Evolutionary conservation across 2,113 vertebrate species (phyloP).

Genomic region (Oncorhynchus mykiss): DNA sequence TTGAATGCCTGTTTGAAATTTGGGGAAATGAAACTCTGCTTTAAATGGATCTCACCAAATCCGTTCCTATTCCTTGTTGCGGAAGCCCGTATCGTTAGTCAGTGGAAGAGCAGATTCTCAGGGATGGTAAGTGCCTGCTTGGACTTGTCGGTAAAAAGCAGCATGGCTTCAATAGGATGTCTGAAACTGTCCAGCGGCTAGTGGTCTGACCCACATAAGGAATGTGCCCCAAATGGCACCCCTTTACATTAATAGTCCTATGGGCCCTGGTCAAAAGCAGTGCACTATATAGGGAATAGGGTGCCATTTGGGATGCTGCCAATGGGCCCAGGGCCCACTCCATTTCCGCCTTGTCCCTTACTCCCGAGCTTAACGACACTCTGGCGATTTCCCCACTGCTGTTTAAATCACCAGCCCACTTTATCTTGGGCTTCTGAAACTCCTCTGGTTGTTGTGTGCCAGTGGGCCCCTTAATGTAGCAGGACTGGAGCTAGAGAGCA

Average conservation of each 20-base stretch:
- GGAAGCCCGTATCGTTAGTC: neutral
- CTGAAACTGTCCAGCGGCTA: neutral
- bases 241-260: too few species aligned
- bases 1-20: too few species aligned
- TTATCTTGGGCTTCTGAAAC: conserved; percentile 3
- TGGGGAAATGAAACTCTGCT: neutral
- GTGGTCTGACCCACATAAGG: neutral
- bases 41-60: neutral
- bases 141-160: neutral
- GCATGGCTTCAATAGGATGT: neutral
- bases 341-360: too few species aligned
- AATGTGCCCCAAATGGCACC: neutral
- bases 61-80: neutral
- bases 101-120: too few species aligned
- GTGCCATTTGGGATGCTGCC: too few species aligned
- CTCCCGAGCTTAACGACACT: neutral
- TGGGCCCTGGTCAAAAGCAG: too few species aligned
- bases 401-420: conserved; percentile 4
- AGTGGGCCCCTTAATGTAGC: neutral
- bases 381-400: neutral
- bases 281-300: too few species aligned
- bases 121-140: neutral
- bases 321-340: too few species aligned
- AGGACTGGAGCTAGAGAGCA: neutral
- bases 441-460: neutral